A percentile compares a stretch with the other conserved stretches of the same genome.
Evolutionary conservation across 2,797 vertebrate species (phyloP).

Genomic region (Nyctalus aviator): DNA sequence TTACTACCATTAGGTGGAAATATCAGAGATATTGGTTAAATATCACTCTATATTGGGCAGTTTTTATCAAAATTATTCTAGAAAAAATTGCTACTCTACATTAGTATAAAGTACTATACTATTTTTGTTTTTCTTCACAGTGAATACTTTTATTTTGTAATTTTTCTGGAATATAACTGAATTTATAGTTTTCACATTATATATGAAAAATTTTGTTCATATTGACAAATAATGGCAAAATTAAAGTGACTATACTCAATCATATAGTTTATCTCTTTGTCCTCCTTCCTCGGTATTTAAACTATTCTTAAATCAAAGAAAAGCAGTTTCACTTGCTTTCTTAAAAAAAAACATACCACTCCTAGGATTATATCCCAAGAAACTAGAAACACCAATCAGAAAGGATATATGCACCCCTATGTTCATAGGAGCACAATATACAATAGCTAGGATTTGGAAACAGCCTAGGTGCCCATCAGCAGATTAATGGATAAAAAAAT

Average conservation of each 20-base stretch:
- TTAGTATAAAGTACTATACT: neutral
- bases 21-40: neutral
- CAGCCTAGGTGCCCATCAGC: too few species aligned
- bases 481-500: too few species aligned
- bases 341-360: neutral
- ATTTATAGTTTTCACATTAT: neutral
- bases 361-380: too few species aligned
- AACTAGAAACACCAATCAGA: too few species aligned
- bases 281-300: neutral
- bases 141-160: neutral
- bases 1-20: neutral
- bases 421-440: too few species aligned
- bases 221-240: neutral
- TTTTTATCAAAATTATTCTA: neutral
- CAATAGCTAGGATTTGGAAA: too few species aligned
- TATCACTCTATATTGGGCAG: neutral
- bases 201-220: neutral
- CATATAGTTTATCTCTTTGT: neutral
- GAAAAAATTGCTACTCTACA: neutral
- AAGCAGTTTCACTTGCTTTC: neutral
- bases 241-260: neutral
- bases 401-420: too few species aligned
- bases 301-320: neutral
- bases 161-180: neutral
- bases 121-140: neutral